These are phyloP conservation scores for Neofelis nebulosa DNA, from an alignment of 2,113 vertebrate species.

Conservation along the genomic window DNA sequence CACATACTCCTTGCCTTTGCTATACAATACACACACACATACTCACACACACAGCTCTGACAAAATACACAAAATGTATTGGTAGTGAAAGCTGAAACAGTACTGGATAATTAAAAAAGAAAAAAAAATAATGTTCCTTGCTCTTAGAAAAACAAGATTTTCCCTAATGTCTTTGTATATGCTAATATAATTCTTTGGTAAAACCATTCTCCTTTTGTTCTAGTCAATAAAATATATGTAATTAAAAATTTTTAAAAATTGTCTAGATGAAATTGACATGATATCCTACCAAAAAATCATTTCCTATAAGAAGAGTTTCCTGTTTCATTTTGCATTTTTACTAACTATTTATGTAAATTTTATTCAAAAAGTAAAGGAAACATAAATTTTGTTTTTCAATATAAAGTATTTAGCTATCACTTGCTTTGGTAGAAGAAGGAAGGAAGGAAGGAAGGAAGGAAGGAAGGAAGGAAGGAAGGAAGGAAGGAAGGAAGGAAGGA, in stretches of 20 bases:
- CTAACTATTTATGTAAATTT: neutral
- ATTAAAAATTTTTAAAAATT: neutral
- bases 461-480: too few relatives aligned
- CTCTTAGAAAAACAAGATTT: neutral
- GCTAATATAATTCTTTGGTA: neutral
- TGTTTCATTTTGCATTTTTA: neutral
- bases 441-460: too few relatives aligned
- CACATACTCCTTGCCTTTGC: too few relatives aligned
- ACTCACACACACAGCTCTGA: neutral
- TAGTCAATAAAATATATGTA: neutral
- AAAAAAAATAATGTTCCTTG: neutral
- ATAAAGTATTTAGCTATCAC: neutral
- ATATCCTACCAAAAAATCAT: neutral
- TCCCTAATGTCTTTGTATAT: neutral
- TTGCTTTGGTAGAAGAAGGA: neutral
- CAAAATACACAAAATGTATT: neutral
- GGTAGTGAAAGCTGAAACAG: neutral
- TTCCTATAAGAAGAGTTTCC: neutral
- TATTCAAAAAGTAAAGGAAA: neutral
- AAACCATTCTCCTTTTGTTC: neutral
- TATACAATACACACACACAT: neutral
- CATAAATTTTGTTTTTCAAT: neutral
- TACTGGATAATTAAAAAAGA: neutral
- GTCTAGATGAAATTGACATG: neutral
- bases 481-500: too few relatives aligned